Evolutionary conservation across 2,113 vertebrate genomes (phyloP).

Genomic region (Plotosus lineatus): DNA sequence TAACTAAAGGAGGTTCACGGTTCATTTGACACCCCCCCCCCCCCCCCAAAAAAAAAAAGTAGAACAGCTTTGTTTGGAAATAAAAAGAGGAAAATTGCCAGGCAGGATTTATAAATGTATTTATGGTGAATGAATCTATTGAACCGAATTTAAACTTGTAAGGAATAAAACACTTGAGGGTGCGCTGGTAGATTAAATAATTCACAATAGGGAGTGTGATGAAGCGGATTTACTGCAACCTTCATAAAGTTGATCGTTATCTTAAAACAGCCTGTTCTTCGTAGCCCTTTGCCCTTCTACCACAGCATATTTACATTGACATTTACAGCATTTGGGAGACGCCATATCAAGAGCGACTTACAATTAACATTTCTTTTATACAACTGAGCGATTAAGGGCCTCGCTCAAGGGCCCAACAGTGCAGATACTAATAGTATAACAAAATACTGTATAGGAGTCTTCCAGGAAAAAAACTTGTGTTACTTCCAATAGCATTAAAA

Average conservation of each 20-base stretch:
- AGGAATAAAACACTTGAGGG: neutral
- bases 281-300: neutral
- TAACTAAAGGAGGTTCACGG: neutral
- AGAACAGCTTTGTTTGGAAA: neutral
- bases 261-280: no score
- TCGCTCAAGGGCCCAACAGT: no score
- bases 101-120: neutral
- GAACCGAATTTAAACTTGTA: neutral
- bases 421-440: no score
- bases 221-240: neutral
- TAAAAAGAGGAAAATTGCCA: neutral
- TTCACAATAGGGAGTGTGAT: neutral
- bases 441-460: no score
- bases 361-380: neutral
- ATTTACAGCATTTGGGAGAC: no score
- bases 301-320: neutral
- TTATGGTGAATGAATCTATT: neutral
- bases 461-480: no score
- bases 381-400: no score
- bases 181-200: neutral
- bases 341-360: no score
- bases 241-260: neutral
- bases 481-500: no score
- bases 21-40: conserved; percentile 14
- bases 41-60: neutral